These are phyloP conservation scores for Etheostoma cragini DNA, from an alignment of 2,113 vertebrate species.

Conservation along the genomic window DNA sequence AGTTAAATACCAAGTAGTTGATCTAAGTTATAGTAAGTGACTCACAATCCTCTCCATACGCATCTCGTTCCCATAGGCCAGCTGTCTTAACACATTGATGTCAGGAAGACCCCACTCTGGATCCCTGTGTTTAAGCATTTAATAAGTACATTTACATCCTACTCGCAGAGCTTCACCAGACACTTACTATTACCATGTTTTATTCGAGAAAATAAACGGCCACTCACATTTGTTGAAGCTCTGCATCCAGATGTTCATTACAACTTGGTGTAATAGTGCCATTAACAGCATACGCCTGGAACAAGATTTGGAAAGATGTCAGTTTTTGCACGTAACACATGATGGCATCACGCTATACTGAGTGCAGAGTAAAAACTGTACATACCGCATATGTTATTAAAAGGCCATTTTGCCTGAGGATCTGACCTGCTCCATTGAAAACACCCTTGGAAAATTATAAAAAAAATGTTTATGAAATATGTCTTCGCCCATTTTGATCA, in stretches of 20 bases:
- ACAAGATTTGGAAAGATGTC: slow-evolving; percentile 1
- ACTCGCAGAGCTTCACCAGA: neutral
- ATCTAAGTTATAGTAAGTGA: neutral
- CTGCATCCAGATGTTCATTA: slow-evolving; percentile 79
- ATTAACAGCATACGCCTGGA: slow-evolving; percentile 81
- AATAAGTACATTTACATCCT: neutral
- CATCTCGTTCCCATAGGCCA: slow-evolving; percentile 74
- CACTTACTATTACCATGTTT: neutral
- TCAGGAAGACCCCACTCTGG: slow-evolving; percentile 85
- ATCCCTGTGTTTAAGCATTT: slow-evolving; percentile 68
- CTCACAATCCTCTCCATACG: slow-evolving; percentile 82
- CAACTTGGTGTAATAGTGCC: slow-evolving; percentile 80
- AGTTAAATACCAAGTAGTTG: neutral
- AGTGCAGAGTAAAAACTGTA: neutral
- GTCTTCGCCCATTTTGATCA: neutral
- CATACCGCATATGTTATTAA: slow-evolving; percentile 81
- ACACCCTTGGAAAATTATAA: slow-evolving; percentile 64
- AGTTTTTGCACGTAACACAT: neutral
- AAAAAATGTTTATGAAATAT: neutral
- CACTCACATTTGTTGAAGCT: slow-evolving; percentile 73
- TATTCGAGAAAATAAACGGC: neutral
- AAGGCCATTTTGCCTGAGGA: slow-evolving; percentile 78
- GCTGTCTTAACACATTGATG: slow-evolving; percentile 80
- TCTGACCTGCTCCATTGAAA: slow-evolving; percentile 78
- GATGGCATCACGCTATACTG: neutral